phyloP scores from a whole-genome alignment of 1,140 invertebrate species.

The Prorops nasuta region DNA sequence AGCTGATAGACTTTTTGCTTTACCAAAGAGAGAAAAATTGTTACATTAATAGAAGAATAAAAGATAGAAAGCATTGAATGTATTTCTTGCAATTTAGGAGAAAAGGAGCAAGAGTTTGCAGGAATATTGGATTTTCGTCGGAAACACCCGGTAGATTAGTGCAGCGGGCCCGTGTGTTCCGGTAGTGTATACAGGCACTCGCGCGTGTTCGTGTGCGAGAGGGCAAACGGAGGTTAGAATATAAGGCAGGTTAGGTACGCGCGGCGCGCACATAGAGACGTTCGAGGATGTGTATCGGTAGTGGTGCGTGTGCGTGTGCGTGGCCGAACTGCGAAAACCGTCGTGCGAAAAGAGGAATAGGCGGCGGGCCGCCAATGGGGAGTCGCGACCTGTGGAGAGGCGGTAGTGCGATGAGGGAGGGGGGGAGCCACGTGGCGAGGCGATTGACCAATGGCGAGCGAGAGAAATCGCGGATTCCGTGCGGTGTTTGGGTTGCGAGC shows the following conservation, averaged over 20 bases:
- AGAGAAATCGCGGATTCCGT: conserved; percentile 37
- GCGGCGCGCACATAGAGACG: conserved; percentile 11
- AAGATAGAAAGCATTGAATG: neutral
- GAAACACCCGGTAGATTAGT: conserved; percentile 51
- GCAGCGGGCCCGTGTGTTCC: conserved; percentile 12
- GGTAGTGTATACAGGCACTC: conserved; percentile 2
- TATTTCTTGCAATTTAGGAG: too few species aligned
- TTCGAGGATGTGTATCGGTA: neutral
- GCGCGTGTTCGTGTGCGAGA: neutral
- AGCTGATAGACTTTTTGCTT: too few species aligned
- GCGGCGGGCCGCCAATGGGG: too few species aligned
- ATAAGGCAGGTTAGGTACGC: too few species aligned
- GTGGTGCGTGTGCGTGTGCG: neutral
- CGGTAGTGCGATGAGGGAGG: neutral
- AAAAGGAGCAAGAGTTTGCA: too few species aligned
- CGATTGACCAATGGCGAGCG: conserved; percentile 32
- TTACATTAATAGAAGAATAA: neutral
- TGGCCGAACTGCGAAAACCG: conserved; percentile 31
- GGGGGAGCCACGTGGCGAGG: neutral
- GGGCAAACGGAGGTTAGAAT: too few species aligned
- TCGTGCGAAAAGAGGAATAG: conserved; percentile 41
- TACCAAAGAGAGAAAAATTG: too few species aligned
- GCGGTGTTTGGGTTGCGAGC: conserved; percentile 12
- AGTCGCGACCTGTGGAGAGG: neutral
- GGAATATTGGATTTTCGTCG: too few species aligned